Base-by-base conservation (phyloP, 30 jellyfish, hydroid and myxozoan species). In the Hydra vulgaris region DNA sequence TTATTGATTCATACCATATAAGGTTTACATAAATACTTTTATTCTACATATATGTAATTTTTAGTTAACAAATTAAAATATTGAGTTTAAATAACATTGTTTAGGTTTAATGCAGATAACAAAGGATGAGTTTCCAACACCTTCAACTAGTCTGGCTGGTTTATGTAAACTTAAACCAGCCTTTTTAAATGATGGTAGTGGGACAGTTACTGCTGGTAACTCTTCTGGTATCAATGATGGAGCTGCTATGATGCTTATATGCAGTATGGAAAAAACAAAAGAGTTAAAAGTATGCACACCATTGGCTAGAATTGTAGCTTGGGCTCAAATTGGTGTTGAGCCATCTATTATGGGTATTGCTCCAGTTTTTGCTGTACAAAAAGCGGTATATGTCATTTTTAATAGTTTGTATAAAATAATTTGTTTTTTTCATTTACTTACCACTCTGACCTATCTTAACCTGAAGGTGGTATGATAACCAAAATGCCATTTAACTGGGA, bases 311-410 rank as follows among this genome's bases (percentile, higher is more conserved):
- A 71, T 92, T 15, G 96, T 87, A 25, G 82, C 94, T 8, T 92
- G 95, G 95, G 96, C 96, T 8, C 95, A 86, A 76, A 96, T 86
- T 40, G 98, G 98, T 18, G 95, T 92, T 21, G 98, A 92, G 53
- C 98, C 98, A 17, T 25, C 83, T 20, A 73, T 92, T 7, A 92
- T 92, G 98, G 98, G 98, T 25, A 84, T 88, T 16, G 98, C 96
- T 54, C 98, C 98, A 1, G 82, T 92, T 17, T 87, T 86, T 19
- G 98, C 98, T 15, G 83, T 87, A 19, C 82, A 88, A 71, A 77
- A 74, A 19, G 96, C 94, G 81, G 96, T 40, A 40, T 40, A 3
- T 40, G 61, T 40, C 61, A 21, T 73, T 21, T 21, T 27, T 15
- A 12, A 5, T 17, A 54, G 15, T 19, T 23, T 15, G 27, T 70